Conservation (phyloP, 2,888 invertebrate genomes). For the Poecilobothrus nobilitatus region DNA sequence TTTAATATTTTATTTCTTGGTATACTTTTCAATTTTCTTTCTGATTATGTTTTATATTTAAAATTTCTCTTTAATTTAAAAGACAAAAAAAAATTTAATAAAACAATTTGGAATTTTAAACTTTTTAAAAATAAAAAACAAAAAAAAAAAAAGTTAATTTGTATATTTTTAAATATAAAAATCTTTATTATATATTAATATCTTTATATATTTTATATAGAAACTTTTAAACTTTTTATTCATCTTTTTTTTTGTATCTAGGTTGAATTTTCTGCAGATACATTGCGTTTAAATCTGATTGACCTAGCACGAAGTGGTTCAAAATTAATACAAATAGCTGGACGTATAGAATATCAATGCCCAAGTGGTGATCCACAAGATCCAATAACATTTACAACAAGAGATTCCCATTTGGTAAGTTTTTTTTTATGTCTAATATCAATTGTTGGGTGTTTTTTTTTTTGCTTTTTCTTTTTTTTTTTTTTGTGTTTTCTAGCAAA, state of each 20-base stretch:
- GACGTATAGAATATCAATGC: slow-evolving; percentile 79
- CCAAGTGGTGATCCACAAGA: slow-evolving; percentile 76
- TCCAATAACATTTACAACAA: slow-evolving; percentile 85
- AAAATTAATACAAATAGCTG: slow-evolving; percentile 71
- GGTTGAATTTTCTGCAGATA: slow-evolving; percentile 90
- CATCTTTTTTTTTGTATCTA: slow-evolving; percentile 39
- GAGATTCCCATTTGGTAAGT: slow-evolving; percentile 84
- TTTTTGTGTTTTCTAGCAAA: not conserved
- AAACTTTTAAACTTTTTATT: too few species aligned
- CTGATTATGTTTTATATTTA: not conserved
- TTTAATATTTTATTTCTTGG: not conserved
- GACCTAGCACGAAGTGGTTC: slow-evolving; percentile 79
- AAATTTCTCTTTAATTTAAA: too few species aligned
- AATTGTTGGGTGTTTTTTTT: not conserved
- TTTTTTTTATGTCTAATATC: not conserved
- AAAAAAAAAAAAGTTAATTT: too few species aligned
- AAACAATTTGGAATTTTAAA: not conserved
- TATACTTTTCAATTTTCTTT: too few species aligned
- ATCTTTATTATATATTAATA: not conserved
- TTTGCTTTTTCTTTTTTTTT: not conserved
- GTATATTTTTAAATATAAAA: not conserved
- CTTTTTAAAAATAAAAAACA: too few species aligned
- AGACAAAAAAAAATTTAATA: not conserved
- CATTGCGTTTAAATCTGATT: slow-evolving; percentile 75
- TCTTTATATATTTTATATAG: too few species aligned